phyloP scores from a whole-genome alignment of 2,113 vertebrate species.

The Oreochromis aureus region DNA sequence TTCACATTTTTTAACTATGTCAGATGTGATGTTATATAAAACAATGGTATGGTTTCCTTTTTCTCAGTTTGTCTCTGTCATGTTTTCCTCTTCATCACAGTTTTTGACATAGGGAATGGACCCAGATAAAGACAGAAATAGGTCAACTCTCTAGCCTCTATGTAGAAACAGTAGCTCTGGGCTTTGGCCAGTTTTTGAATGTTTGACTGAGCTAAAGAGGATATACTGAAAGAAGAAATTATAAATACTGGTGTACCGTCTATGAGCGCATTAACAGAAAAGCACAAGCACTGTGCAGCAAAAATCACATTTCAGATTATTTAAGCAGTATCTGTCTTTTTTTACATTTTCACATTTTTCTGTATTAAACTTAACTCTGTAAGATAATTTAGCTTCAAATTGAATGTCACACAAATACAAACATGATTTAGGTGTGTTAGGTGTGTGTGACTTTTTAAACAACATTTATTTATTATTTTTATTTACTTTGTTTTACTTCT shows the following conservation, averaged over 20 bases:
- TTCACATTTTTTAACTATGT: background rate
- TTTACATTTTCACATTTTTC: background rate
- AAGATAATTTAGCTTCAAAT: background rate
- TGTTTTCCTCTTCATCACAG: background rate
- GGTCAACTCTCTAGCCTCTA: slow-evolving; percentile 37
- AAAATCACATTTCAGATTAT: background rate
- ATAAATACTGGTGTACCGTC: background rate
- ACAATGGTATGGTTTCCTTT: background rate
- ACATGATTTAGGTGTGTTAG: background rate
- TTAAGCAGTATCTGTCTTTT: background rate
- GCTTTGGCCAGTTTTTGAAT: slow-evolving; percentile 14
- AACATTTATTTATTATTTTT: background rate
- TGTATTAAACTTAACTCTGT: background rate
- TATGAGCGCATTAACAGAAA: background rate
- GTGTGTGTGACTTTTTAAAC: background rate
- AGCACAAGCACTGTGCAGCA: background rate
- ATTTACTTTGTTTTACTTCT: background rate
- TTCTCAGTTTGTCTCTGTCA: background rate
- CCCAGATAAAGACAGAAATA: slow-evolving; percentile 15
- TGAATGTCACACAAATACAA: background rate
- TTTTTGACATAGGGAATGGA: background rate
- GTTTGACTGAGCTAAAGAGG: slow-evolving; percentile 14
- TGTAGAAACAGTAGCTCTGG: slow-evolving; percentile 18
- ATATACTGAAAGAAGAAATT: background rate
- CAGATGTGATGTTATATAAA: background rate